These are phyloP conservation scores for Patella depressa DNA, from an alignment of 2,888 invertebrate genomes.

Conservation along the genomic window DNA sequence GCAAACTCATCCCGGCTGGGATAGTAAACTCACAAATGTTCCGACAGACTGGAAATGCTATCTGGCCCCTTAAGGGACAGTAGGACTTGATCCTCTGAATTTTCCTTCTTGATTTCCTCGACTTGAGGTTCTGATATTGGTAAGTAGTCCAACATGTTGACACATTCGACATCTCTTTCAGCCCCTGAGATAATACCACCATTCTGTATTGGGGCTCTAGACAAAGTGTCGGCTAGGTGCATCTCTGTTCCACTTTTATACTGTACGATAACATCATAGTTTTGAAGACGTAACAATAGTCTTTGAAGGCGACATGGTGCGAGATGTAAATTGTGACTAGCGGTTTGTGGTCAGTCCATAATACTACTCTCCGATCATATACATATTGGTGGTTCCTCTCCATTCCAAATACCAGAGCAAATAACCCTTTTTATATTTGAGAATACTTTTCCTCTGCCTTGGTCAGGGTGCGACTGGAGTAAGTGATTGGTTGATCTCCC, in stretches of 20 bases:
- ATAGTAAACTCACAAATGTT: slow-evolving; percentile 32
- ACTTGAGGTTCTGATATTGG: slow-evolving; percentile 23
- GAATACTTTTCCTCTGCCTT: slow-evolving; percentile 38
- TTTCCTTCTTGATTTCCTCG: slow-evolving; percentile 23
- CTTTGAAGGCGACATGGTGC: slow-evolving; percentile 41
- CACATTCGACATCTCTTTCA: slow-evolving; percentile 12
- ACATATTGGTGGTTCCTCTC: slow-evolving; percentile 41
- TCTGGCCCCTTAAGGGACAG: slow-evolving; percentile 34
- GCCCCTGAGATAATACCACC: background rate
- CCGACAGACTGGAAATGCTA: slow-evolving; percentile 17
- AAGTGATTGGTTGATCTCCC: slow-evolving; percentile 37
- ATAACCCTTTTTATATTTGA: slow-evolving; percentile 47
- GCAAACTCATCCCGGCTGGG: slow-evolving; percentile 34
- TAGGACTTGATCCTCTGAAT: slow-evolving; percentile 28
- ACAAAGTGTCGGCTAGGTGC: slow-evolving; percentile 32
- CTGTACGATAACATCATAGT: slow-evolving; percentile 32
- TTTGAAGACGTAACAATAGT: slow-evolving; percentile 42
- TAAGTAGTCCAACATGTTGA: slow-evolving; percentile 27
- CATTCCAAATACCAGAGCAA: slow-evolving; percentile 38
- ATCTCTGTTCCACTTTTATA: slow-evolving; percentile 35
- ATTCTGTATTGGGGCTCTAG: slow-evolving; percentile 29
- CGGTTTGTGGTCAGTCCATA: slow-evolving; percentile 44
- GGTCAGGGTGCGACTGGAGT: slow-evolving; percentile 37
- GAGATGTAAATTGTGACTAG: slow-evolving; percentile 34
- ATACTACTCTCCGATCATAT: slow-evolving; percentile 33